phyloP scores from a whole-genome alignment of 2,888 invertebrate species.

The Harpagoxenus sublaevis region DNA sequence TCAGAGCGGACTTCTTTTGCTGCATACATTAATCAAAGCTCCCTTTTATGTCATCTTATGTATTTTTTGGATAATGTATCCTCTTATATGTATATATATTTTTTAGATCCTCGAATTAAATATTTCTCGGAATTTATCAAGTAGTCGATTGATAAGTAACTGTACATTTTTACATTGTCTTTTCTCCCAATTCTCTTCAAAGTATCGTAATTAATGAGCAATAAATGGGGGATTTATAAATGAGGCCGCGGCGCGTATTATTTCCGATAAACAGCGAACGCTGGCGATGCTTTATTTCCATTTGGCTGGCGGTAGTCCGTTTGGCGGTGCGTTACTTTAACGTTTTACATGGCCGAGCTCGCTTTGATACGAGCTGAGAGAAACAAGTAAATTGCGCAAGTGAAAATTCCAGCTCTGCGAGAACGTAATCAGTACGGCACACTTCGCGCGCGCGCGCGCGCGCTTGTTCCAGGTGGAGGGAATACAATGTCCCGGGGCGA shows the following conservation, averaged over 20 bases:
- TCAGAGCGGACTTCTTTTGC: background rate
- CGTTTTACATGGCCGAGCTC: slow-evolving; percentile 48
- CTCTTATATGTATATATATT: background rate
- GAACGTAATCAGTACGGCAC: slow-evolving; percentile 63
- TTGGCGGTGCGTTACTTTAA: slow-evolving; percentile 51
- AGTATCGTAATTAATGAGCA: slow-evolving; percentile 15
- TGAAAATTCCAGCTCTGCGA: slow-evolving; percentile 66
- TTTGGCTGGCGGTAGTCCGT: slow-evolving; percentile 28
- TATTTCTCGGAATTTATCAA: background rate
- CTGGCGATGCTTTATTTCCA: slow-evolving; percentile 32
- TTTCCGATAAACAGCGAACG: slow-evolving; percentile 35
- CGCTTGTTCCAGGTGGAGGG: slow-evolving; percentile 59
- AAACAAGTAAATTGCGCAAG: slow-evolving; percentile 62
- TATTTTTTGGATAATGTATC: background rate
- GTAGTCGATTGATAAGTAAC: background rate
- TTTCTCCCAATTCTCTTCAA: background rate
- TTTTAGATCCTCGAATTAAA: background rate
- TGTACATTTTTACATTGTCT: background rate
- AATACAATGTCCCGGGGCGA: slow-evolving; percentile 72
- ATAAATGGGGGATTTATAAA: slow-evolving; percentile 25
- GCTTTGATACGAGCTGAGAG: slow-evolving; percentile 58
- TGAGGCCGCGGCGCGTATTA: slow-evolving; percentile 13
- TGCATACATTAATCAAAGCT: background rate
- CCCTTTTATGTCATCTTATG: background rate
- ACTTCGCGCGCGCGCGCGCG: slow-evolving; percentile 60